These are phyloP conservation scores for Oxycera nigricornis DNA, from an alignment of 2,888 invertebrate genomes.

Conservation along the genomic window DNA sequence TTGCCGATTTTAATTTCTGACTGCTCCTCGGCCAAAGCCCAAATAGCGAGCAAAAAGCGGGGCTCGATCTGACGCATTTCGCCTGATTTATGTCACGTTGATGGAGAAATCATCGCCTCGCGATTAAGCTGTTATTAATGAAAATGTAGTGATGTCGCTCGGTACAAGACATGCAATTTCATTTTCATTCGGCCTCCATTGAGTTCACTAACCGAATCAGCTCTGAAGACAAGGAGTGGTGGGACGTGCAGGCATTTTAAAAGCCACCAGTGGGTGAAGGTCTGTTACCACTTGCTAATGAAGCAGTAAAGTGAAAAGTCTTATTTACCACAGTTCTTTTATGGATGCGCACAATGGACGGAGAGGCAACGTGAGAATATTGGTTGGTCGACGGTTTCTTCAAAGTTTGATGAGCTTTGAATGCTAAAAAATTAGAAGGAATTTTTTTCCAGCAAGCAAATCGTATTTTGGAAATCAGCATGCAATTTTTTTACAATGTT, in stretches of 20 bases:
- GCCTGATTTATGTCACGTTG: neutral
- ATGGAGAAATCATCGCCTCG: neutral
- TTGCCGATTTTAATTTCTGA: neutral
- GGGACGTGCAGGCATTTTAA: constrained; percentile 5
- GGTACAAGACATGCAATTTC: neutral
- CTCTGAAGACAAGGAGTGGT: neutral
- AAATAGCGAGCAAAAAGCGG: neutral
- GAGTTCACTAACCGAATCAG: neutral
- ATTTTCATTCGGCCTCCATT: neutral
- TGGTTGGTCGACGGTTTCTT: neutral
- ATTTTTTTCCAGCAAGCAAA: no score
- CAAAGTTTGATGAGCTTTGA: neutral
- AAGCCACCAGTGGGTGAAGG: neutral
- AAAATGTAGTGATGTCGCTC: neutral
- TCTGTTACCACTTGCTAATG: constrained; percentile 1
- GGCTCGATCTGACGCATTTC: neutral
- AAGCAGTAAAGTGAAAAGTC: neutral
- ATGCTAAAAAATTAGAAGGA: no score
- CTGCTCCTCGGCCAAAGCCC: neutral
- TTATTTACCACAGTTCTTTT: neutral
- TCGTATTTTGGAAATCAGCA: no score
- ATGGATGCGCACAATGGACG: neutral
- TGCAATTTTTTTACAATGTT: no score
- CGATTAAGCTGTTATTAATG: neutral
- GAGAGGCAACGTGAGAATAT: neutral